Base-by-base conservation (phyloP, 2,888 invertebrate species). In the Glyphotaelius pellucidus region DNA sequence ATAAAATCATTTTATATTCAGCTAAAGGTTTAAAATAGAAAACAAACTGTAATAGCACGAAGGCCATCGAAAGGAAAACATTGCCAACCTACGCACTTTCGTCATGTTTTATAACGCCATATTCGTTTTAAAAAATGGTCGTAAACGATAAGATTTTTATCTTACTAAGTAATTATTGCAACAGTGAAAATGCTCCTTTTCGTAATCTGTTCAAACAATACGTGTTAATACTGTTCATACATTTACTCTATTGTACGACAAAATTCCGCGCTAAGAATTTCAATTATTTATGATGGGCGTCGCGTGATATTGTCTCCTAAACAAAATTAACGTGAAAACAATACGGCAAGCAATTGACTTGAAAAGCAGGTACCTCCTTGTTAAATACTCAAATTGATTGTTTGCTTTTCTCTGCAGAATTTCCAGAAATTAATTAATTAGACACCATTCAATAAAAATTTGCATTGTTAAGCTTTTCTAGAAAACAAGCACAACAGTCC, bases 171-270 rank as follows among this genome's bases (percentile, higher is more conserved):
- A 67, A 67, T 67, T 67, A 81, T 32, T 32, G 81, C 15, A 32
- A 81, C 81, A 32, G 81, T 81, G 81, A 81, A 32, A 14, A 81
- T 32, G 81, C 31, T 31, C 31, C 31, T 81, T 81, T 81, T 81
- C 31, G 19, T 81, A 81, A 81, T 81, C 81, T 32, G 81, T 81
- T 81, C 9, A 81, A 32, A 81, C 81, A 81, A 81, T 81, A 81
- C 32, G 81, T 32, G 81, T 81, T 32, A 81, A 81, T 31, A 32
- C 67, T 9, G 67, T 67, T 52, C 52, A 52, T 67, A 67, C 67
- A 9, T 67, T 67, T 4, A 31, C 81, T 32, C 81, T 81, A 32
- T 81, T 32, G 81, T 81, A 81, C 31, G 19, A 81, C 32, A 14
- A 81, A 81, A 81, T 81, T 31, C 81, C 81, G 81, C 31, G 81